phyloP scores from a whole-genome alignment of 1,140 invertebrate genomes.

The Carcinoscorpius rotundicauda region DNA sequence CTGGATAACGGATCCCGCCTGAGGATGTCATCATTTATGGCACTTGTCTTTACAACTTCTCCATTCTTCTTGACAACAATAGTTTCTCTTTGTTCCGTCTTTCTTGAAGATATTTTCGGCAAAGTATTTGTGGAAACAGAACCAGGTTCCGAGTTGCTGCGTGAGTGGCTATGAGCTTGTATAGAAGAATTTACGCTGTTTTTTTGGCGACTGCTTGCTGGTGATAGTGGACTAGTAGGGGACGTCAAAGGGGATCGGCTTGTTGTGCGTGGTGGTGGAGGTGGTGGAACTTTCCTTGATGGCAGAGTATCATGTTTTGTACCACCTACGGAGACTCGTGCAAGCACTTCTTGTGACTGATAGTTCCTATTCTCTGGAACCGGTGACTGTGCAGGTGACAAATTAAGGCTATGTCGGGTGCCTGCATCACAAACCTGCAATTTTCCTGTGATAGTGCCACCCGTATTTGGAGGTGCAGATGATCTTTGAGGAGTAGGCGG shows the following conservation, averaged over 20 bases:
- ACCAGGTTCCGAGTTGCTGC: slow-evolving; percentile 17
- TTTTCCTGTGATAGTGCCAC: slow-evolving; percentile 14
- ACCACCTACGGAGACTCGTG: slow-evolving; percentile 4
- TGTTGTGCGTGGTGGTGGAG: slow-evolving; percentile 68
- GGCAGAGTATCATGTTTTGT: slow-evolving; percentile 29
- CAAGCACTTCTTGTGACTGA: slow-evolving; percentile 6
- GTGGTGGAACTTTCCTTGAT: slow-evolving; percentile 61
- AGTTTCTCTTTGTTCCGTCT: background rate
- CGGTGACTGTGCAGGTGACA: slow-evolving; percentile 18
- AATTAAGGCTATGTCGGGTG: slow-evolving; percentile 5
- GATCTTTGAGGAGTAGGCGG: slow-evolving; percentile 7
- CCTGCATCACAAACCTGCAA: slow-evolving; percentile 18
- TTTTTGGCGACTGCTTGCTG: slow-evolving; percentile 33
- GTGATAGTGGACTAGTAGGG: slow-evolving; percentile 50
- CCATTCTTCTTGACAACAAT: background rate
- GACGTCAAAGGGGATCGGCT: slow-evolving; percentile 65
- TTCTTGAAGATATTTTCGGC: slow-evolving; percentile 3
- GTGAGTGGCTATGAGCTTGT: slow-evolving; percentile 7
- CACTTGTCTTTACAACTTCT: slow-evolving; percentile 8
- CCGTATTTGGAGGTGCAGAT: slow-evolving; percentile 6
- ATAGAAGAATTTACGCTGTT: background rate
- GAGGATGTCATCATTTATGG: slow-evolving; percentile 14
- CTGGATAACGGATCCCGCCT: slow-evolving; percentile 28
- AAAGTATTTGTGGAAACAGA: slow-evolving; percentile 21
- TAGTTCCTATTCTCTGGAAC: slow-evolving; percentile 8